Evolutionary conservation across 2,113 vertebrate species (phyloP), one percentile per base, ranked within the genome.

Genomic region (Cebus imitator): DNA sequence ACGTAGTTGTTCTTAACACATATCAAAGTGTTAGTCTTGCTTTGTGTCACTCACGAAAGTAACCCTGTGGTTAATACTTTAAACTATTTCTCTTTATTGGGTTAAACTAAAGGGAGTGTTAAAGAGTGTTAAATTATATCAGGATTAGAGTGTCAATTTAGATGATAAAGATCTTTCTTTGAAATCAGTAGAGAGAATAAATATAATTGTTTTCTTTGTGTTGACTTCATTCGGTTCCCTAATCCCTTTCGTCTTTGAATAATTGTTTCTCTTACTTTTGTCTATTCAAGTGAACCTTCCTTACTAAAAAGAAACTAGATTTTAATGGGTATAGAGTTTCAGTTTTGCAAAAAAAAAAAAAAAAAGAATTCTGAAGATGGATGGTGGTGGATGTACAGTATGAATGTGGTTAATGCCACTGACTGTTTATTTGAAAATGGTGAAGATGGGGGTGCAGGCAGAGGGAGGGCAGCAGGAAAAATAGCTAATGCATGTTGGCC

Each of bases 261-360:
- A 70, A n/a, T 57, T 91, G 8, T 64, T 89, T 66, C 21, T 82
- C 93, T 86, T 73, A 66, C 58, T 89, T 96, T 96, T 91, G 45
- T 84, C 52, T 48, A 18, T 66, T 40, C 57, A 88, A 86, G 25
- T 20, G 37, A 91, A 88, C 0, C 5, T 45, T 89, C 13, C 17
- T 83, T 43, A 81, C 32, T 52, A 43, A 93, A 73, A 88, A 85
- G 23, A 61, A 88, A 45, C 10, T 80, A 50, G 8, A 64, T 55
- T 89, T 79, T 73, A 81, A 16, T 70, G 25, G 48, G 21, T 45
- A 30, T 37, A 50, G 79, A 43, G 17, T 94, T 92, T 92, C 52
- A 20, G 18, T 94, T 95, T 96, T 86, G 27, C 57, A 64, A 30
- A 40, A 40, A 40, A 40, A 40, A 64, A 30, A 73, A 13, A 7